A percentile compares a stretch with the other conserved stretches of the same genome.
Conservation (phyloP, 2,888 invertebrate species). For the Galerucella calmariensis region DNA sequence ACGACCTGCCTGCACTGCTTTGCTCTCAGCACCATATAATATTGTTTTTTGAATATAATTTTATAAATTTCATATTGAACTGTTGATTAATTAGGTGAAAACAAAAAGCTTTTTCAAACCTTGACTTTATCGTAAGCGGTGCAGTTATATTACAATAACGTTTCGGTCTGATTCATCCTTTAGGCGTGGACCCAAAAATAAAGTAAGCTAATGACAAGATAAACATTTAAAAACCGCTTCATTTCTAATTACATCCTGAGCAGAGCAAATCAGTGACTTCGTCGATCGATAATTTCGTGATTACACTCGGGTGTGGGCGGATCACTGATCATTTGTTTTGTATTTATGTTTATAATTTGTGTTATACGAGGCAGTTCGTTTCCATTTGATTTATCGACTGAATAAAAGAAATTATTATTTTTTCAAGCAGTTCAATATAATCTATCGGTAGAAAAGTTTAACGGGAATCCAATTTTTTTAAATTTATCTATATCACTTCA, state of each 20-base stretch:
- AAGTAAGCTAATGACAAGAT: conserved; percentile 29
- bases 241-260: conserved; percentile 51
- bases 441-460: background rate
- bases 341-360: conserved; percentile 31
- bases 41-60: too few relatives aligned
- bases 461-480: background rate
- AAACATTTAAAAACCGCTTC: conserved; percentile 41
- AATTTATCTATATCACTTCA: background rate
- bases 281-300: conserved; percentile 54
- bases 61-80: background rate
- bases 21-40: too few relatives aligned
- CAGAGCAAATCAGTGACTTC: conserved; percentile 53
- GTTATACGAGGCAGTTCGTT: background rate
- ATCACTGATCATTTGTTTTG: conserved; percentile 45
- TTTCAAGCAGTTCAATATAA: background rate
- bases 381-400: background rate
- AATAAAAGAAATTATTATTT: background rate
- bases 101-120: background rate
- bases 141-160: conserved; percentile 43
- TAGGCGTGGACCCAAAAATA: conserved; percentile 44
- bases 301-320: conserved; percentile 50
- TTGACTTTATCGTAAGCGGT: background rate
- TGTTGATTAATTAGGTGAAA: background rate
- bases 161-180: conserved; percentile 52
- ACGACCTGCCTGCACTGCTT: too few relatives aligned